Evolutionary conservation across 2,888 invertebrate species (phyloP), one percentile per base, ranked within the genome.

Genomic region (Folsomia candida): DNA sequence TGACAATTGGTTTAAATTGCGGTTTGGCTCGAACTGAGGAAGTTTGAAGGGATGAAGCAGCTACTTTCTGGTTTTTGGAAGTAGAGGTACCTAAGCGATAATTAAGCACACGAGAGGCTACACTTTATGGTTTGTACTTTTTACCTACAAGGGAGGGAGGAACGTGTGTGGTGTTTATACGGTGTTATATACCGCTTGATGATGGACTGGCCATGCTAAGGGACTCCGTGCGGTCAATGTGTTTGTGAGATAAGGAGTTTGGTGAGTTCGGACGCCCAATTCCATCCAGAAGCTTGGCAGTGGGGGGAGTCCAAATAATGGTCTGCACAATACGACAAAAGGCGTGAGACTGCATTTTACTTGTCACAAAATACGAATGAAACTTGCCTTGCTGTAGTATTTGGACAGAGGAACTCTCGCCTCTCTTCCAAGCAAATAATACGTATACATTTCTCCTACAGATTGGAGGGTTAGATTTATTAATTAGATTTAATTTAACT

Each of bases 351-450:
- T n/a, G n/a, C n/a, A n/a, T n/a, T n/a, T n/a, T n/a, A n/a, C n/a
- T n/a, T n/a, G n/a, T n/a, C n/a, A n/a, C n/a, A n/a, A n/a, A n/a
- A n/a, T n/a, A n/a, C n/a, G n/a, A n/a, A n/a, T n/a, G n/a, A n/a
- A n/a, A n/a, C n/a, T n/a, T n/a, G n/a, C n/a, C n/a, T n/a, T 65
- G 27, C 54, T 54, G 57, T 54, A 27, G 26, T 26, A 27, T 25
- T 65, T 65, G 3, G 27, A 54, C 28, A 83, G 77, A 2, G 87
- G 87, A 2, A 87, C 85, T 27, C 92, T 85, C 54, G 87, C 87
- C 80, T 90, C 90, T 67, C 90, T 87, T 51, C 89, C 89, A 81
- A 90, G 88, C 68, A 94, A 84, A 94, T 94, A 94, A 82, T 91
- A 94, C 0, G 94, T 94, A 84, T 93, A 93, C 93, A 94, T 93